These are phyloP conservation scores for Colostygia pectinataria DNA, from an alignment of 2,888 invertebrate species.

Conservation along the genomic window DNA sequence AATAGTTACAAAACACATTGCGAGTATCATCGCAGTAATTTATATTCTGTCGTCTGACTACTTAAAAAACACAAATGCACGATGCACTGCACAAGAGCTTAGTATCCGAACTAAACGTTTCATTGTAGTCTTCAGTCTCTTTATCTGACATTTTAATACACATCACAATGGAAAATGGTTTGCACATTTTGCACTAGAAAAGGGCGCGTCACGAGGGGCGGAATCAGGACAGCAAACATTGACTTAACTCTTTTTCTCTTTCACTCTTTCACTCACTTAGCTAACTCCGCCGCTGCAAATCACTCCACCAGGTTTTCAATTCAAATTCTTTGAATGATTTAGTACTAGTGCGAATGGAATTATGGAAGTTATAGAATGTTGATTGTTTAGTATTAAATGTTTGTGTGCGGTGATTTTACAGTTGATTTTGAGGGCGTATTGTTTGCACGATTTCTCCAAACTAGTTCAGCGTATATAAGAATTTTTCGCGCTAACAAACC, in stretches of 20 bases:
- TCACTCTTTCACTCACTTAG: slow-evolving; percentile 80
- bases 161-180: slow-evolving; percentile 42
- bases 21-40: too few species aligned
- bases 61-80: slow-evolving; percentile 3
- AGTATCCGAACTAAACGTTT: slow-evolving; percentile 22
- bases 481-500: too few species aligned
- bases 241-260: slow-evolving; percentile 80
- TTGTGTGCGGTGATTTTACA: neutral
- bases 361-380: slow-evolving; percentile 20
- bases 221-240: slow-evolving; percentile 81
- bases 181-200: slow-evolving; percentile 50
- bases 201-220: slow-evolving; percentile 62
- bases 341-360: slow-evolving; percentile 35
- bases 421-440: too few species aligned
- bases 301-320: slow-evolving; percentile 73
- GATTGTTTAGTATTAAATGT: slow-evolving; percentile 1
- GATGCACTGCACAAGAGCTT: slow-evolving; percentile 13
- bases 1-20: neutral
- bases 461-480: too few species aligned
- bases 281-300: slow-evolving; percentile 72
- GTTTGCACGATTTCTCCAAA: too few species aligned
- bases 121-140: slow-evolving; percentile 11
- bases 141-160: slow-evolving; percentile 27
- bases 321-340: slow-evolving; percentile 63
- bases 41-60: neutral